Evolutionary conservation across 2,888 invertebrate species (phyloP).

Genomic region (Drosophila paranaensis): DNA sequence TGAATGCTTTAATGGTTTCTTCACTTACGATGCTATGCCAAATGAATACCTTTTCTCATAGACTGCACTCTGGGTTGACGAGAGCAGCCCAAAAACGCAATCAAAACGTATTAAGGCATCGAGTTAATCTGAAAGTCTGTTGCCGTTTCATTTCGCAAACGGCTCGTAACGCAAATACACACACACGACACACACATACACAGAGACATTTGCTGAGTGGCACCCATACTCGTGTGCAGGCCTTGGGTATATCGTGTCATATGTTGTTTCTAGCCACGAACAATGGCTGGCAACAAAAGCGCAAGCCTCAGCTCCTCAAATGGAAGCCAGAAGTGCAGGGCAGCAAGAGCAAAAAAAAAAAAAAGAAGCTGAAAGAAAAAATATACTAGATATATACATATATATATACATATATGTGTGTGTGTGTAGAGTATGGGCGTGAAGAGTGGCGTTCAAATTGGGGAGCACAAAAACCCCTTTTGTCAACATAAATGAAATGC

Average conservation of each 20-base stretch:
- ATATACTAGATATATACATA: slow-evolving; percentile 6
- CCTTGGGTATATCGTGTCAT: slow-evolving; percentile 49
- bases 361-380: slow-evolving; percentile 21
- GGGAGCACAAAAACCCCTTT: slow-evolving; percentile 65
- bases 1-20: not conserved
- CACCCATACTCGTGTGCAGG: slow-evolving; percentile 3
- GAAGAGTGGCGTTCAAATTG: slow-evolving; percentile 55
- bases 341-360: slow-evolving; percentile 23
- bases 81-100: slow-evolving; percentile 31
- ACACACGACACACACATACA: slow-evolving; percentile 4
- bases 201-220: slow-evolving; percentile 7
- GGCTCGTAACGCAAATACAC: slow-evolving; percentile 12
- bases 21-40: not conserved
- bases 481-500: slow-evolving; percentile 78
- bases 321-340: slow-evolving; percentile 42
- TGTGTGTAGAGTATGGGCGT: not conserved
- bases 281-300: slow-evolving; percentile 69
- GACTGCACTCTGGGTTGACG: not conserved
- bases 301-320: slow-evolving; percentile 71
- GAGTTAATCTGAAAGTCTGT: slow-evolving; percentile 65
- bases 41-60: not conserved
- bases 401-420: too few relatives aligned
- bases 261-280: slow-evolving; percentile 57
- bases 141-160: slow-evolving; percentile 65
- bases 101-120: slow-evolving; percentile 62